Evolutionary conservation across 1,140 invertebrate genomes (phyloP), one percentile per base, ranked within the genome.

Genomic region (Popillia japonica): DNA sequence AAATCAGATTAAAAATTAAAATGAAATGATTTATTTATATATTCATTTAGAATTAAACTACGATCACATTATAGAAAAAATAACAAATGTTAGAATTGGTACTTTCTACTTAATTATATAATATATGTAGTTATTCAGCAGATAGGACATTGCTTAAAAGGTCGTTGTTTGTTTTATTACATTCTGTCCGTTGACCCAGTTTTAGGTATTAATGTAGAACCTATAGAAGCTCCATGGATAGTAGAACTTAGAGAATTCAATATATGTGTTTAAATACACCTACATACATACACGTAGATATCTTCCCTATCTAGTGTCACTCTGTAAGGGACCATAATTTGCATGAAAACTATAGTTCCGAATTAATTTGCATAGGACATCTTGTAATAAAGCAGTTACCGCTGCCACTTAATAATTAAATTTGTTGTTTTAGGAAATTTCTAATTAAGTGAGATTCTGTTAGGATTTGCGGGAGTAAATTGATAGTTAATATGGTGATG

Each of bases 301-400:
- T 11, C 48, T 55, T 55, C 48, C 48, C 48, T 17, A 55, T 55
- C 48, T 55, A 14, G 2, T 55, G 48, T 55, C 48, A 17, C 48
- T 17, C 48, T 55, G 6, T 55, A 55, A 17, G 22, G 64, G 34
- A 10, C 14, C 64, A 72, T 22, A 27, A 72, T 72, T 72, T 72
- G 64, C 64, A 72, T 72, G 64, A 9, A 72, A 72, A 72, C 64
- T 40, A 40, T 40, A 34, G 64, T 22, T 22, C 34, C 34, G 64
- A 72, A 72, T 72, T 72, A 72, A 72, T 72, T 72, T 72, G 22
- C 64, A 72, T 27, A 72, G 22, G 23, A 72, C 64, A 34, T 40
- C 64, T 72, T 72, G 64, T 72, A 72, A 72, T 72, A 72, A 72
- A 72, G 23, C 34, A 11, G 64, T 72, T 72, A 72, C 64, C 22